These are phyloP conservation scores for Labeo rohita DNA, from an alignment of 2,113 vertebrate species.

Conservation along the genomic window DNA sequence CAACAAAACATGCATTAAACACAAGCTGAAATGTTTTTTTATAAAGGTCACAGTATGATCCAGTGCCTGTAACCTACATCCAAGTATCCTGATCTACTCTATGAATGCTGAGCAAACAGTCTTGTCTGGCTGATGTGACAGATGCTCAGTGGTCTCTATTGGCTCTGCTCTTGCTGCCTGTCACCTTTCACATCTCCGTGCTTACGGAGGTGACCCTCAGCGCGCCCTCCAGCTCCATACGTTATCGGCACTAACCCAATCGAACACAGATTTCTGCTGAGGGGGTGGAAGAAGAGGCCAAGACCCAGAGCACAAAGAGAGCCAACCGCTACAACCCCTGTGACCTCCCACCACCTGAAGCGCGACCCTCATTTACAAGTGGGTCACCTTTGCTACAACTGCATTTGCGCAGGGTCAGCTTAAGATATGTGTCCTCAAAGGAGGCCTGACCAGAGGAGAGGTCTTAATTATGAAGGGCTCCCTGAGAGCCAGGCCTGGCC, in stretches of 20 bases:
- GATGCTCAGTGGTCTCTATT: slow-evolving; percentile 75
- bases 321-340: slow-evolving; percentile 62
- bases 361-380: slow-evolving; percentile 80
- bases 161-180: slow-evolving; percentile 76
- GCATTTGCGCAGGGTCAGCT: slow-evolving; percentile 82
- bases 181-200: slow-evolving; percentile 80
- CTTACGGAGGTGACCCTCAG: slow-evolving; percentile 74
- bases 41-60: slow-evolving; percentile 33
- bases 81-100: slow-evolving; percentile 58
- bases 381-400: slow-evolving; percentile 79
- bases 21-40: background rate
- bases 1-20: background rate
- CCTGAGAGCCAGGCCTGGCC: slow-evolving; percentile 57
- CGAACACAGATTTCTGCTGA: slow-evolving; percentile 80
- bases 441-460: slow-evolving; percentile 66
- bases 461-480: slow-evolving; percentile 72
- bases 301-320: slow-evolving; percentile 66
- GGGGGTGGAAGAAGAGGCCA: slow-evolving; percentile 68
- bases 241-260: slow-evolving; percentile 81
- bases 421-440: slow-evolving; percentile 73
- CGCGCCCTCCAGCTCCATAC: slow-evolving; percentile 68
- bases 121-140: slow-evolving; percentile 73
- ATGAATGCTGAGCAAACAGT: slow-evolving; percentile 77
- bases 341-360: slow-evolving; percentile 76
- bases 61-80: slow-evolving; percentile 46